These are phyloP conservation scores for Coleophora deauratella DNA, from an alignment of 2,888 invertebrate species.

Conservation along the genomic window DNA sequence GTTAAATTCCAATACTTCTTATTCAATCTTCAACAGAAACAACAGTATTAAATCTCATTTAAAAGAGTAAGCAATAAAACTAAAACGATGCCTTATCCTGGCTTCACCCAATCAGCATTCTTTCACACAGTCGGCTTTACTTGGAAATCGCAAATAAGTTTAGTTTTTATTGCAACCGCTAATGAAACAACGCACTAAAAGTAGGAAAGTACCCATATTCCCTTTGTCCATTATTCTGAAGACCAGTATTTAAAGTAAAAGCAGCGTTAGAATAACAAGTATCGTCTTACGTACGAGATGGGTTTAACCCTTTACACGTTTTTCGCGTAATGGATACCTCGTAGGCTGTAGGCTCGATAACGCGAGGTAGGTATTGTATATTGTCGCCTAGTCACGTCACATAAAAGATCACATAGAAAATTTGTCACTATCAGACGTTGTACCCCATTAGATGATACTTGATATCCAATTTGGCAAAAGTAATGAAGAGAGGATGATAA, in stretches of 20 bases:
- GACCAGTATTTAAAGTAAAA: not conserved
- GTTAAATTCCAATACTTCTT: no score
- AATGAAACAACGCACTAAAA: no score
- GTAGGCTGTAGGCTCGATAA: slow-evolving; percentile 19
- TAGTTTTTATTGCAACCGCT: no score
- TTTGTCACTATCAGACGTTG: slow-evolving; percentile 35
- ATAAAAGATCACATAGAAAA: slow-evolving; percentile 29
- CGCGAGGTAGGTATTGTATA: slow-evolving; percentile 9
- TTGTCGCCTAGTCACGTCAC: slow-evolving; percentile 32
- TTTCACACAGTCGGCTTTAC: no score
- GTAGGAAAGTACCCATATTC: not conserved
- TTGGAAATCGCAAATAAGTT: no score
- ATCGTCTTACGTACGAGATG: slow-evolving; percentile 25
- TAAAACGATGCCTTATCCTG: no score
- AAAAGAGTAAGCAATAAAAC: no score
- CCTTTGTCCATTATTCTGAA: not conserved
- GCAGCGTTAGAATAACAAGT: slow-evolving; percentile 4
- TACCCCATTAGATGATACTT: slow-evolving; percentile 18
- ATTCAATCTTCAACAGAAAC: no score
- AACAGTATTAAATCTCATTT: no score
- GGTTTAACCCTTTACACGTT: slow-evolving; percentile 18
- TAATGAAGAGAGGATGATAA: not conserved
- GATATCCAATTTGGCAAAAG: not conserved
- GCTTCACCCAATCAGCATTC: no score
- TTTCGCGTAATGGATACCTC: slow-evolving; percentile 21